Conservation (phyloP, 1,140 invertebrate species). For the Heliconius congener region DNA sequence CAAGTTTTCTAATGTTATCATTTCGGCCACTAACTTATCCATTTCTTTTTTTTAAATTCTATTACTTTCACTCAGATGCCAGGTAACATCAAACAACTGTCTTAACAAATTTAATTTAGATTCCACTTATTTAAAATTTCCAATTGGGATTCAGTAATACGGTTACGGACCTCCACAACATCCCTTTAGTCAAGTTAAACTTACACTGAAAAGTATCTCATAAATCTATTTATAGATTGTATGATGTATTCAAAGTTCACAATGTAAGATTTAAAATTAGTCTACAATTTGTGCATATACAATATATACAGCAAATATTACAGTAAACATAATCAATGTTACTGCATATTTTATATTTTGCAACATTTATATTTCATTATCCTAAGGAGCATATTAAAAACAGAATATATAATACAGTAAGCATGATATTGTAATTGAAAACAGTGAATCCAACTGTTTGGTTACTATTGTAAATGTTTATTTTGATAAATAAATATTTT, state of each 20-base stretch:
- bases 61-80: too few relatives aligned
- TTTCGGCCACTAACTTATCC: too few relatives aligned
- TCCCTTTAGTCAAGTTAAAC: neutral
- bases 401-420: neutral
- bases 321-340: constrained; percentile 11
- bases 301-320: constrained; percentile 55
- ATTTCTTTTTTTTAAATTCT: too few relatives aligned
- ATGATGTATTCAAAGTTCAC: neutral
- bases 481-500: neutral
- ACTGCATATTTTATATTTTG: constrained; percentile 2
- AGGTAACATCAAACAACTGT: too few relatives aligned
- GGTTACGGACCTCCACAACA: neutral
- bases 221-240: constrained; percentile 24
- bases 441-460: neutral
- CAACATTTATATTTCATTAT: constrained; percentile 3
- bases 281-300: constrained; percentile 50
- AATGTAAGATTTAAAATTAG: constrained; percentile 35
- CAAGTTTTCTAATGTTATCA: too few relatives aligned
- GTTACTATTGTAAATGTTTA: neutral
- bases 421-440: constrained; percentile 1
- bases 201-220: neutral
- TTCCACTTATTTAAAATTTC: too few relatives aligned
- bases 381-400: neutral
- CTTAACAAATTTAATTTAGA: too few relatives aligned
- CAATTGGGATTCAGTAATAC: too few relatives aligned